These are phyloP conservation scores for Neosilurus hyrtlii DNA, from an alignment of 2,797 vertebrate species.

Conservation along the genomic window DNA sequence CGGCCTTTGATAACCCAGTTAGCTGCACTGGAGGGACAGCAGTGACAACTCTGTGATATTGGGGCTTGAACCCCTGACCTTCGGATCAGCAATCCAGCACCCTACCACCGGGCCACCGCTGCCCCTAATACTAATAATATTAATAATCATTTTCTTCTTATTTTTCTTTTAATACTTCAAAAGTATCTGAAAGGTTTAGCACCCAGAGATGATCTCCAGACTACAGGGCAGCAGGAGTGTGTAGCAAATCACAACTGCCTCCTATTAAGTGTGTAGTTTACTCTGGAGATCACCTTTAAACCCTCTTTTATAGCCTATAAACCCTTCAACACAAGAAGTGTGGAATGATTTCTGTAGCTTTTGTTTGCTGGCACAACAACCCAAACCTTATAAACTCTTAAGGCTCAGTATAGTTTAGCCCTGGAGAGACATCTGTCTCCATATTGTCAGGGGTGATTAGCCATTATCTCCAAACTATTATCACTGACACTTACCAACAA, in stretches of 20 bases:
- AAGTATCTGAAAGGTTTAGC: background rate
- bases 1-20: too few species aligned
- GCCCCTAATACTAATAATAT: too few species aligned
- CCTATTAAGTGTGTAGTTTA: background rate
- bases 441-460: constrained; percentile 25
- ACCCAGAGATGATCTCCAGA: too few species aligned
- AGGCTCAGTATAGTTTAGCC: background rate
- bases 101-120: too few species aligned
- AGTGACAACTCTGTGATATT: too few species aligned
- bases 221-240: background rate
- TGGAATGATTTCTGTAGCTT: background rate
- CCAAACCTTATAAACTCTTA: background rate
- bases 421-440: constrained; percentile 46
- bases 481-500: constrained; percentile 8
- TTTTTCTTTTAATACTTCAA: background rate
- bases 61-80: too few species aligned
- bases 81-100: too few species aligned
- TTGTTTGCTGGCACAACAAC: background rate
- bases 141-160: too few species aligned
- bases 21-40: too few species aligned
- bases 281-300: background rate
- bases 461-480: constrained; percentile 25
- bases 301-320: background rate
- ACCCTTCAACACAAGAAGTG: background rate
- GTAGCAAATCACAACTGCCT: background rate